Evolutionary conservation across 2,797 vertebrate species (phyloP), one percentile per base, ranked within the genome.

Genomic region (Nannoperca obscura): DNA sequence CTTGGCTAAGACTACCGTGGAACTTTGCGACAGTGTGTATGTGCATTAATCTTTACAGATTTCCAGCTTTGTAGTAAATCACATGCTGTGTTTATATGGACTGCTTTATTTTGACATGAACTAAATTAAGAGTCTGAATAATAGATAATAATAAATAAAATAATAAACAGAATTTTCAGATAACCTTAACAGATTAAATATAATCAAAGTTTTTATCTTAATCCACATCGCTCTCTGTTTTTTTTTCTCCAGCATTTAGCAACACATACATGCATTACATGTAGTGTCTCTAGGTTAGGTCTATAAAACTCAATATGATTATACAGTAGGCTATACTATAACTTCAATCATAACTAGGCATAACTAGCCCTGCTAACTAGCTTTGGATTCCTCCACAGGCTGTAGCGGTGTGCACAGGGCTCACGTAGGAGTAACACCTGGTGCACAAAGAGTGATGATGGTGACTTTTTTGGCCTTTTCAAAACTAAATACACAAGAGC

Each of bases 11-110:
- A 55, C 70, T 19, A 14, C 15, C 52, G 38, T 38, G 46, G 40
- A 19, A 2, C 4, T 24, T 50, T 62, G 42, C 34, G 40, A 46
- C 47, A 50, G 53, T 76, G 68, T 76, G 24, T 42, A 17, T 55
- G 20, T 34, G 38, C 24, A 27, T 83, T 52, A 30, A 44, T 66
- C 61, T 69, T 54, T 11, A 19, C 10, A 49, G 58, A 70, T 79
- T 70, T 62, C 27, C 0, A 7, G 12, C 19, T 73, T 68, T 44
- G 49, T 36, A n/a, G 34, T 69, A 0, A 42, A 14, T 76, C 47
- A 49, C 32, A 11, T 13, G 8, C n/a, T 58, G 64, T 76, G 79
- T 71, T 79, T 74, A 57, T 70, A 68, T 2, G 30, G 32, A 46
- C 49, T 19, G 52, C 42, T 66, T 17, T 54, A 58, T 68, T 82